A percentile compares a stretch with the other conserved stretches of the same genome.
Evolutionary conservation across 2,888 invertebrate genomes (phyloP).

Genomic region (Tryphoninae sp.): DNA sequence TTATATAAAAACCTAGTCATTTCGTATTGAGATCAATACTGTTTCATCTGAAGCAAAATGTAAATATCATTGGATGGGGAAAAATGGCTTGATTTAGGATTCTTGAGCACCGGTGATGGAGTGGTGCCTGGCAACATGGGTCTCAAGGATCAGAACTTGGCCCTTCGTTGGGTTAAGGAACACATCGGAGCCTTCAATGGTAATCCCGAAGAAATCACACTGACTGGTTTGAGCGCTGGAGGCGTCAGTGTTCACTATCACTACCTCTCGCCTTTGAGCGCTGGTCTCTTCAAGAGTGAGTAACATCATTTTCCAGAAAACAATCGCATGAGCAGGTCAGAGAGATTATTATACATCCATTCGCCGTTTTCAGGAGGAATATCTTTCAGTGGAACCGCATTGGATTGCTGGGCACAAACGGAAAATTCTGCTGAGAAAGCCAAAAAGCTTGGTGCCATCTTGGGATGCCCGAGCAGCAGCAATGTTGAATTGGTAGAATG

Average conservation of each 20-base stretch:
- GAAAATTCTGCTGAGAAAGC: conserved; percentile 84
- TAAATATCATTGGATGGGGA: conserved; percentile 6
- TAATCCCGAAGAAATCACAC: conserved; percentile 86
- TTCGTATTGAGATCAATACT: too few species aligned
- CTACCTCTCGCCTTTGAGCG: conserved; percentile 85
- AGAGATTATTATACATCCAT: conserved; percentile 2
- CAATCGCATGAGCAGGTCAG: not conserved
- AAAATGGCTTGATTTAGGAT: conserved; percentile 82
- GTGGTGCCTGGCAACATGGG: conserved; percentile 88
- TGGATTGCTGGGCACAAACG: conserved; percentile 82
- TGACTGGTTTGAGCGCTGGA: conserved; percentile 88
- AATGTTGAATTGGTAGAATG: conserved; percentile 85
- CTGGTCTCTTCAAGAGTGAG: conserved; percentile 81
- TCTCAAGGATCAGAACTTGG: conserved; percentile 88
- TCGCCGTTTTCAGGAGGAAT: conserved; percentile 82
- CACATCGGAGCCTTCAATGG: conserved; percentile 89
- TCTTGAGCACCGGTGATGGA: conserved; percentile 88
- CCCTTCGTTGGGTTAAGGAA: conserved; percentile 87
- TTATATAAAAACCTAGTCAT: not conserved
- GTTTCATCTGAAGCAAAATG: not conserved
- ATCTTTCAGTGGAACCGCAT: conserved; percentile 87
- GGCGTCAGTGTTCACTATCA: conserved; percentile 90
- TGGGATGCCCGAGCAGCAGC: conserved; percentile 85
- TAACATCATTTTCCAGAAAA: conserved; percentile 13
- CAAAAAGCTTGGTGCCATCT: conserved; percentile 83